Percentiles rank a stretch among this genome's conserved stretches.
These are phyloP conservation scores for Malachius bipustulatus DNA, from an alignment of 2,888 invertebrate genomes.

Conservation along the genomic window DNA sequence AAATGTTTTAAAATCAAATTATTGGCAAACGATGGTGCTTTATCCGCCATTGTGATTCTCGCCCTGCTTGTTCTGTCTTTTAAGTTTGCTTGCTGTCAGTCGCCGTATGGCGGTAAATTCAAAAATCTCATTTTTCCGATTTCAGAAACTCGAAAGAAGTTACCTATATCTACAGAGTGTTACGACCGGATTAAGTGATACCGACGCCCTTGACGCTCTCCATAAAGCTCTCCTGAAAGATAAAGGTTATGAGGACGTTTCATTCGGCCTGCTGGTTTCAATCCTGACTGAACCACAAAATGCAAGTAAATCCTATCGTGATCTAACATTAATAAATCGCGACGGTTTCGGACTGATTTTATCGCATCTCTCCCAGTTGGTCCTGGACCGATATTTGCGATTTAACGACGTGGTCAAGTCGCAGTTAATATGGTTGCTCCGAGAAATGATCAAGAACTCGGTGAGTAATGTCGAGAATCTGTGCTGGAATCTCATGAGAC, in stretches of 20 bases:
- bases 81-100: slow-evolving; percentile 31
- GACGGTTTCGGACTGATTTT: slow-evolving; percentile 80
- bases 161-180: slow-evolving; percentile 65
- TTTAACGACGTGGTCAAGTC: slow-evolving; percentile 69
- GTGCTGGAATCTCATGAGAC: slow-evolving; percentile 83
- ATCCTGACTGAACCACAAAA: slow-evolving; percentile 77
- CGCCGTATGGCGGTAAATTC: slow-evolving; percentile 30
- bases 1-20: slow-evolving; percentile 41
- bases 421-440: slow-evolving; percentile 81
- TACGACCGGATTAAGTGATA: slow-evolving; percentile 75
- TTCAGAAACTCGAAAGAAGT: slow-evolving; percentile 83
- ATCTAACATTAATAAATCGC: slow-evolving; percentile 77
- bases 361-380: slow-evolving; percentile 69
- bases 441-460: slow-evolving; percentile 84
- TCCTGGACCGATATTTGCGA: slow-evolving; percentile 79
- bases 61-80: slow-evolving; percentile 34
- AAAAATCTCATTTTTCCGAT: slow-evolving; percentile 32
- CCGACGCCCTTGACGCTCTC: slow-evolving; percentile 85
- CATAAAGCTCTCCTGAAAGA: slow-evolving; percentile 83
- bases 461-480: slow-evolving; percentile 80
- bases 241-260: slow-evolving; percentile 85
- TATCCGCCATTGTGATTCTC: slow-evolving; percentile 43
- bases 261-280: slow-evolving; percentile 76
- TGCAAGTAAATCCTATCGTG: slow-evolving; percentile 80
- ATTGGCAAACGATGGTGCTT: slow-evolving; percentile 39